Evolutionary conservation across 1,140 invertebrate genomes (phyloP), one percentile per base, ranked within the genome.

Genomic region (Drosophila cardini): DNA sequence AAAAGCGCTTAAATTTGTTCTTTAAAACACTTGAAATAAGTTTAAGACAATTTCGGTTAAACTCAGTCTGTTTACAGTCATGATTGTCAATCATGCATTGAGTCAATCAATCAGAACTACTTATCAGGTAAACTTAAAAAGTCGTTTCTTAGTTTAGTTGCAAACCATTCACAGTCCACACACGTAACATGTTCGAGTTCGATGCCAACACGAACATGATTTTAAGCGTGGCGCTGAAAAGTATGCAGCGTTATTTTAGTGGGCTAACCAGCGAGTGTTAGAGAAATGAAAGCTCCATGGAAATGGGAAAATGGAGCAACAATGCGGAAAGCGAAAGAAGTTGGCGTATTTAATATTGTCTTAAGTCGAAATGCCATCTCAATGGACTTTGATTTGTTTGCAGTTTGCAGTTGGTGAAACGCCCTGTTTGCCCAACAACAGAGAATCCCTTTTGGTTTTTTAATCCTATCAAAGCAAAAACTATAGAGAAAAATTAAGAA

Each of bases 371-470:
- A 63, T 57, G 60, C 42, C 56, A 67, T 73, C 63, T 55, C 64
- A 61, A 68, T 68, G 46, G 65, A 50, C 65, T 75, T 38, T 75
- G 70, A 73, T 74, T 81, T 52, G 58, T 65, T 77, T 71, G 45
- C 57, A 50, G 16, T 67, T 67, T 38, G 50, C 58, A 38, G 21
- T 42, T 43, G 45, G 40, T 38, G 21, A 4, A 21, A 21, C 4
- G 21, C n/a, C n/a, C 45, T 48, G 42, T 16, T 21, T 11, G 30
- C 16, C 16, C 21, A 70, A 68, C 11, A 50, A 32, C 7, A 56
- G 53, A n/a, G n/a, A 36, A 38, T 26, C 21, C 16, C 15, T 1
- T 8, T 45, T 34, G 46, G 26, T 34, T 57, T 56, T 62, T 69
- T 56, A 62, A 69, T 74, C 57, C 55, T 43, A 57, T 74, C 72